Percentiles rank a stretch among this genome's conserved stretches.
These are phyloP conservation scores for Mylabris sibirica DNA, from an alignment of 2,888 invertebrate genomes.

Conservation along the genomic window DNA sequence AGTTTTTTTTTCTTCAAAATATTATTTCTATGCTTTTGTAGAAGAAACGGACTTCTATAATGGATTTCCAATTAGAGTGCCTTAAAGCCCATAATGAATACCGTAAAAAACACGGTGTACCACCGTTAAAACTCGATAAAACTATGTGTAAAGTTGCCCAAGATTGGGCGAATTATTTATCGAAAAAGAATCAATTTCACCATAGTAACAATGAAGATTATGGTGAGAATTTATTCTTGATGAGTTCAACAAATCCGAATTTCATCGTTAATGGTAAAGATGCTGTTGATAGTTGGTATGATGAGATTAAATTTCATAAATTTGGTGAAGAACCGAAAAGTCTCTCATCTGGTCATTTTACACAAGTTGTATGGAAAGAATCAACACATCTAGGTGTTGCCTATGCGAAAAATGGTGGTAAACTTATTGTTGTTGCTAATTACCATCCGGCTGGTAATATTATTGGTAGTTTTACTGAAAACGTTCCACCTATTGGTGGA, in stretches of 20 bases:
- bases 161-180: conserved; percentile 65
- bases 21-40: conserved; percentile 38
- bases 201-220: conserved; percentile 68
- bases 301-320: conserved; percentile 74
- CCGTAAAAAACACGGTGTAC: conserved; percentile 66
- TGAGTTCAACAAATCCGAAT: conserved; percentile 73
- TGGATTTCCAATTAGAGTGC: conserved; percentile 61
- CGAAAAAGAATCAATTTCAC: conserved; percentile 63
- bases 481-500: conserved; percentile 71
- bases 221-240: conserved; percentile 74
- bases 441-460: conserved; percentile 91
- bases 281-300: conserved; percentile 79
- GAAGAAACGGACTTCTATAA: conserved; percentile 46
- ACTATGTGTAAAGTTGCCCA: conserved; percentile 65
- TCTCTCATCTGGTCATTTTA: conserved; percentile 72
- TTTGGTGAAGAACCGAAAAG: conserved; percentile 73
- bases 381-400: conserved; percentile 79
- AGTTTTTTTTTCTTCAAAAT: background rate
- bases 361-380: conserved; percentile 85
- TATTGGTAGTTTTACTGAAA: conserved; percentile 73
- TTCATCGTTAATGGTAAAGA: conserved; percentile 72
- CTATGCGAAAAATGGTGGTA: conserved; percentile 72
- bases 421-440: conserved; percentile 85
- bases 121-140: conserved; percentile 65
- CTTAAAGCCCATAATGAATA: conserved; percentile 69